Evolutionary conservation across 2,113 vertebrate species (phyloP).

Genomic region (Collichthys lucidus): DNA sequence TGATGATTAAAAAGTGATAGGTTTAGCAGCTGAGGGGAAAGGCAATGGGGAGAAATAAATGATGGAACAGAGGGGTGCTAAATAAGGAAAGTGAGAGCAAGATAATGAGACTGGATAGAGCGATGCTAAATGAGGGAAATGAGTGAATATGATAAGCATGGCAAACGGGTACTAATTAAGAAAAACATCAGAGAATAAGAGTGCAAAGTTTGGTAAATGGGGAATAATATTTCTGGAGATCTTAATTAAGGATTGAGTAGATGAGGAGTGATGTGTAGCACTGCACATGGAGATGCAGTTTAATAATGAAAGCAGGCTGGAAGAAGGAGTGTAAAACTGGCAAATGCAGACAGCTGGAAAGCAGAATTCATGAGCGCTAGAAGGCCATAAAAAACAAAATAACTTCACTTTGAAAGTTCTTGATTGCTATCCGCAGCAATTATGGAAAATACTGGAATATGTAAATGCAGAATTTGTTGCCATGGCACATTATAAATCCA

Average conservation of each 20-base stretch:
- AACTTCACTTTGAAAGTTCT: constrained; percentile 45
- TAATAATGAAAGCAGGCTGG: constrained; percentile 35
- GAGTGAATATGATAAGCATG: constrained; percentile 36
- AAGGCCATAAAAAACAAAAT: constrained; percentile 26
- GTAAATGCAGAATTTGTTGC: constrained; percentile 25
- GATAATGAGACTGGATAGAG: constrained; percentile 60
- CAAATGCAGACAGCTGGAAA: constrained; percentile 38
- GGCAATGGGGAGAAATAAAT: constrained; percentile 40
- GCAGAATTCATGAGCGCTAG: constrained; percentile 22
- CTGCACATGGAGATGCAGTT: constrained; percentile 16
- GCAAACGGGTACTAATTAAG: constrained; percentile 56
- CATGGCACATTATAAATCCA: constrained; percentile 3
- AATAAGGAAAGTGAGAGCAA: constrained; percentile 45
- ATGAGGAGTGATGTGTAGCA: constrained; percentile 29
- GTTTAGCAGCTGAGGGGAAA: constrained; percentile 27
- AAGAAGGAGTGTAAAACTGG: constrained; percentile 23
- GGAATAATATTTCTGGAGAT: constrained; percentile 64
- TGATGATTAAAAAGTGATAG: constrained; percentile 58
- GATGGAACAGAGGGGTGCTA: constrained; percentile 34
- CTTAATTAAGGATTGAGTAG: constrained; percentile 62
- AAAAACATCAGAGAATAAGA: constrained; percentile 56
- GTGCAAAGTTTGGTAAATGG: constrained; percentile 58
- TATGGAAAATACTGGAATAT: constrained; percentile 7
- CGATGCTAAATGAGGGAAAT: constrained; percentile 57
- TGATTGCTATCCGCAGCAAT: constrained; percentile 26